Evolutionary conservation across 2,888 invertebrate species (phyloP).

Genomic region (Cordilura impudica): DNA sequence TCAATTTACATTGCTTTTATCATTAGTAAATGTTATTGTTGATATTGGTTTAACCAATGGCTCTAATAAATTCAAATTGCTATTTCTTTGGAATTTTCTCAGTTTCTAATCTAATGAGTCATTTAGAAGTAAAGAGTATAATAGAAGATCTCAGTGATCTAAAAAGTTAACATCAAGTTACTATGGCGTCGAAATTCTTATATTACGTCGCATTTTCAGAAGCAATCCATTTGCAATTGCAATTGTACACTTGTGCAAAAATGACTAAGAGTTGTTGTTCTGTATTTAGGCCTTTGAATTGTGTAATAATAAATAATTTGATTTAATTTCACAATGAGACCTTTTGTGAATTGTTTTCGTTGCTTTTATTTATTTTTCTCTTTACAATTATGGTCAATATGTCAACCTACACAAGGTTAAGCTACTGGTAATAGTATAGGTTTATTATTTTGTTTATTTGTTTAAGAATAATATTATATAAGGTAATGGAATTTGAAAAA

Average conservation of each 20-base stretch:
- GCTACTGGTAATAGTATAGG: not conserved
- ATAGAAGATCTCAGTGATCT: not conserved
- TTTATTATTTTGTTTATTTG: too few relatives aligned
- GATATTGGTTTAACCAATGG: too few relatives aligned
- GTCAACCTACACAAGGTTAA: not conserved
- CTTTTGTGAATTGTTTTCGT: not conserved
- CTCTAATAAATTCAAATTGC: not conserved
- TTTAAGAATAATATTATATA: too few relatives aligned
- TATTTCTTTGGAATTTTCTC: not conserved
- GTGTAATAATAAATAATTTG: not conserved
- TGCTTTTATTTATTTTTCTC: not conserved
- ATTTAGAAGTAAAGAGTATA: not conserved
- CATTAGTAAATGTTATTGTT: too few relatives aligned
- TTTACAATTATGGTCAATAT: slow-evolving; percentile 13
- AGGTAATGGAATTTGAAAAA: too few relatives aligned
- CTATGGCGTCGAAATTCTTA: slow-evolving; percentile 27
- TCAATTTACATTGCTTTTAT: too few relatives aligned
- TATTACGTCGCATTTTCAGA: slow-evolving; percentile 17
- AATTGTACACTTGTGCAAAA: not conserved
- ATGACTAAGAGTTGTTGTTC: not conserved
- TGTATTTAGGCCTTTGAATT: slow-evolving; percentile 5
- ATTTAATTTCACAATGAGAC: slow-evolving; percentile 11
- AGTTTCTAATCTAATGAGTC: not conserved
- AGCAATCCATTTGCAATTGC: not conserved
- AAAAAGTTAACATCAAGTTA: not conserved